Conservation (phyloP, 2,888 invertebrate species). For the Spatulosminthurus flaviceps region DNA sequence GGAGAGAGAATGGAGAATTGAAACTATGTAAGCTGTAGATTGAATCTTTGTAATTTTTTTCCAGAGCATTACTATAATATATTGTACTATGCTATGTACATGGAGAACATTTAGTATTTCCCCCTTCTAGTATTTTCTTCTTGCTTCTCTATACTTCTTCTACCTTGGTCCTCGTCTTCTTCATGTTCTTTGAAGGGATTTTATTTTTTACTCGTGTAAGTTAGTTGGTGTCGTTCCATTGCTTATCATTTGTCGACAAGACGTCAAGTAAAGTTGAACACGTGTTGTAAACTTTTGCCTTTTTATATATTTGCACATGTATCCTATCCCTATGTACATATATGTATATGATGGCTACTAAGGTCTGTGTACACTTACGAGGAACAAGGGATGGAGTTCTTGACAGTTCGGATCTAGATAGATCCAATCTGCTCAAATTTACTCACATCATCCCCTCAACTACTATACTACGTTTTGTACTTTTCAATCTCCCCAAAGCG, state of each 20-base stretch:
- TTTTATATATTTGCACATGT: slow-evolving; percentile 19
- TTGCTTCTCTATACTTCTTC: too few relatives aligned
- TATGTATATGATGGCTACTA: too few relatives aligned
- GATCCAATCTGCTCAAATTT: slow-evolving; percentile 33
- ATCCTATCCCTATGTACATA: neutral
- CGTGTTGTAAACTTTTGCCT: slow-evolving; percentile 35
- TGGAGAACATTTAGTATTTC: neutral
- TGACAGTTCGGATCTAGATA: slow-evolving; percentile 33
- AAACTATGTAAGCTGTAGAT: too few relatives aligned
- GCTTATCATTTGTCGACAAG: slow-evolving; percentile 39
- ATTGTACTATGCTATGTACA: neutral
- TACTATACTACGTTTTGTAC: neutral
- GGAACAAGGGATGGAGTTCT: neutral
- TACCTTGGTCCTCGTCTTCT: neutral
- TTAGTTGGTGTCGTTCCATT: neutral
- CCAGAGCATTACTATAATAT: too few relatives aligned
- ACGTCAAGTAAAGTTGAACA: slow-evolving; percentile 41
- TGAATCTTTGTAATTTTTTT: too few relatives aligned
- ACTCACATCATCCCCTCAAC: neutral
- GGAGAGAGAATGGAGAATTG: too few relatives aligned
- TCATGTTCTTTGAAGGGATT: neutral
- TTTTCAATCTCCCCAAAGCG: too few relatives aligned
- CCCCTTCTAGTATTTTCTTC: too few relatives aligned
- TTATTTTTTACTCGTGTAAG: slow-evolving; percentile 1
- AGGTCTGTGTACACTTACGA: too few relatives aligned